Percentiles rank a stretch among this genome's conserved stretches.
These are phyloP conservation scores for Eupristina koningsbergeri DNA, from an alignment of 1,140 invertebrate species.

Conservation along the genomic window DNA sequence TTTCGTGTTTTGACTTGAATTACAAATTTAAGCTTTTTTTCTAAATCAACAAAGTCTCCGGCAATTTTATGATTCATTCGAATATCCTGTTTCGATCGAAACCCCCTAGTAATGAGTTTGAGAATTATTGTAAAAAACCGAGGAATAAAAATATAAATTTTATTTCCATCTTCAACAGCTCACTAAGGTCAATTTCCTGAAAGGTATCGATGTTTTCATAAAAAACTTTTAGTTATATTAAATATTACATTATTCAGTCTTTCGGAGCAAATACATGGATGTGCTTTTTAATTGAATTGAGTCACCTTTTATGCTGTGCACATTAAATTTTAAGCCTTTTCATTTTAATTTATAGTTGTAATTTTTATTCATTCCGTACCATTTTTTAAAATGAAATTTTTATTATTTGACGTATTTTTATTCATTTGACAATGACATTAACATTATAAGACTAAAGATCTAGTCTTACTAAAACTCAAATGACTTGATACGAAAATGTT, in stretches of 20 bases:
- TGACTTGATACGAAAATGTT: neutral
- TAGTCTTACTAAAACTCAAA: neutral
- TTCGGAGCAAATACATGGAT: no score
- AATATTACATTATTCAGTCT: neutral
- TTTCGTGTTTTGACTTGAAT: no score
- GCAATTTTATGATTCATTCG: neutral
- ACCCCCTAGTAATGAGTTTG: neutral
- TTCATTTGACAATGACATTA: neutral
- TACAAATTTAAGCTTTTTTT: no score
- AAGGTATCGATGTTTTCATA: conserved; percentile 2
- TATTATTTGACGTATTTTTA: no score
- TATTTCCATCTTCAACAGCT: neutral
- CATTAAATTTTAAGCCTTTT: no score
- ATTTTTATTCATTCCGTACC: no score
- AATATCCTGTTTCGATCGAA: neutral
- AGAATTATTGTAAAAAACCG: neutral
- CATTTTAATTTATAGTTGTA: no score
- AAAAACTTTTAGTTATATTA: neutral
- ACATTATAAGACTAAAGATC: neutral
- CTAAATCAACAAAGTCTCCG: neutral
- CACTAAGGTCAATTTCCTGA: conserved; percentile 15
- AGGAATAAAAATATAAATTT: neutral
- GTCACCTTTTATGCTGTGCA: no score
- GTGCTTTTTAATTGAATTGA: no score
- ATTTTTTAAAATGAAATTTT: no score